These are phyloP conservation scores for Oenanthe melanoleuca DNA, from an alignment of 2,113 vertebrate genomes.

Conservation along the genomic window DNA sequence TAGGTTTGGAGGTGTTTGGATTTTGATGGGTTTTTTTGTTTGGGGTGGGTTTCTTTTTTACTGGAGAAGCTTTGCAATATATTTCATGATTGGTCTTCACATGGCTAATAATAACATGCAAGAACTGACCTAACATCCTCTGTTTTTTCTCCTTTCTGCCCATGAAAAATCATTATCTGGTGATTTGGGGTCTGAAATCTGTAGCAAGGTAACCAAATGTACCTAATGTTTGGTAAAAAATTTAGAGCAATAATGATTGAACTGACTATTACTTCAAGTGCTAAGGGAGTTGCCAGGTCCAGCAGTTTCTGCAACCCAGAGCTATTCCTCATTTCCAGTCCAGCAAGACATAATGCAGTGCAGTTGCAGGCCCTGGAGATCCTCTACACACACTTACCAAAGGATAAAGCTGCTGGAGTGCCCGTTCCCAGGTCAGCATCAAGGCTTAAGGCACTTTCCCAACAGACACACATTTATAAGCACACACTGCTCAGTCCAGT, in stretches of 20 bases:
- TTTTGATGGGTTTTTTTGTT: background rate
- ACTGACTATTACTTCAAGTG: background rate
- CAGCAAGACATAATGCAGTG: rapidly evolving
- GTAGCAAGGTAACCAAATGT: too few relatives aligned
- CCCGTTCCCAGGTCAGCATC: rapidly evolving
- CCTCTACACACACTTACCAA: background rate
- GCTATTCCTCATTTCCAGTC: background rate
- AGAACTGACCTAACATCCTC: rapidly evolving
- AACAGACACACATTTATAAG: rapidly evolving
- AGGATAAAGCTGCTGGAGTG: background rate
- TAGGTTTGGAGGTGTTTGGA: background rate
- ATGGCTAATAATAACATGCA: background rate
- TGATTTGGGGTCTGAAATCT: background rate
- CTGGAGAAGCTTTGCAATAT: background rate
- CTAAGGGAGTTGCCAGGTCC: background rate
- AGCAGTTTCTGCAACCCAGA: rapidly evolving
- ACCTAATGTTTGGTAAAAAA: background rate
- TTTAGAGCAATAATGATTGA: background rate
- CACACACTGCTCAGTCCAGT: rapidly evolving
- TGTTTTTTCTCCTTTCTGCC: rapidly evolving
- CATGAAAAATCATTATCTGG: background rate
- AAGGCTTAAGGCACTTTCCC: background rate
- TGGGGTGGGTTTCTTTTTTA: background rate
- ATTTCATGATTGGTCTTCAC: background rate
- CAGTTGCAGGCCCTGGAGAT: background rate